Percentiles rank a stretch among this genome's conserved stretches.
phyloP scores from a whole-genome alignment of 1,140 invertebrate species.

The Yoshiicerus persimilis region DNA sequence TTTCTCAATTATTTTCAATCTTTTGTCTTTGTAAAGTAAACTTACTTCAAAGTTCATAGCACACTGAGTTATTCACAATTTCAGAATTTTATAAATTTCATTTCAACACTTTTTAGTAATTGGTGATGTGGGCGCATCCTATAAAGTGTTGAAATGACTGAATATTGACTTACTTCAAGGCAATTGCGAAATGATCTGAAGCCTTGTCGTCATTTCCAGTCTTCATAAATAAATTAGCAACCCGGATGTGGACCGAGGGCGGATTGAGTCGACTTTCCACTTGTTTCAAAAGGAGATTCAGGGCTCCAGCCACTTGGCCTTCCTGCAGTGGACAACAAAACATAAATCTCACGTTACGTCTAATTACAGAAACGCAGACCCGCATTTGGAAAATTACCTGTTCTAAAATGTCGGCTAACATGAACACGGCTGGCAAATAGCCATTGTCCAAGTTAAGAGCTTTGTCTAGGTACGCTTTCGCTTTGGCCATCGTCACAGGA shows the following conservation, averaged over 20 bases:
- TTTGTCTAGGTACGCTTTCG: conserved; percentile 69
- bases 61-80: no score
- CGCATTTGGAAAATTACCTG: conserved; percentile 51
- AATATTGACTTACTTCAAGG: conserved; percentile 69
- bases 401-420: conserved; percentile 65
- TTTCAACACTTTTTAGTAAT: no score
- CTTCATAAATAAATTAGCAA: conserved; percentile 65
- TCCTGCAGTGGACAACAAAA: no score
- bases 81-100: no score
- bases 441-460: conserved; percentile 66
- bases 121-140: not conserved
- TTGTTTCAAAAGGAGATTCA: conserved; percentile 63
- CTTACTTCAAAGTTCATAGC: no score
- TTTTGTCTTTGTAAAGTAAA: no score
- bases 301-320: conserved; percentile 62
- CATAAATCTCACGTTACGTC: not conserved
- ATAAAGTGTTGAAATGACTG: not conserved
- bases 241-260: conserved; percentile 66
- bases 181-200: conserved; percentile 69
- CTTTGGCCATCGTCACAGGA: conserved; percentile 63
- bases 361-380: not conserved
- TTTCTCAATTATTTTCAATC: no score
- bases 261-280: conserved; percentile 63
- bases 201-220: conserved; percentile 68
- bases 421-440: conserved; percentile 68